phyloP scores from a whole-genome alignment of 2,797 vertebrate genomes.

The Parotocinclus haroldoi region DNA sequence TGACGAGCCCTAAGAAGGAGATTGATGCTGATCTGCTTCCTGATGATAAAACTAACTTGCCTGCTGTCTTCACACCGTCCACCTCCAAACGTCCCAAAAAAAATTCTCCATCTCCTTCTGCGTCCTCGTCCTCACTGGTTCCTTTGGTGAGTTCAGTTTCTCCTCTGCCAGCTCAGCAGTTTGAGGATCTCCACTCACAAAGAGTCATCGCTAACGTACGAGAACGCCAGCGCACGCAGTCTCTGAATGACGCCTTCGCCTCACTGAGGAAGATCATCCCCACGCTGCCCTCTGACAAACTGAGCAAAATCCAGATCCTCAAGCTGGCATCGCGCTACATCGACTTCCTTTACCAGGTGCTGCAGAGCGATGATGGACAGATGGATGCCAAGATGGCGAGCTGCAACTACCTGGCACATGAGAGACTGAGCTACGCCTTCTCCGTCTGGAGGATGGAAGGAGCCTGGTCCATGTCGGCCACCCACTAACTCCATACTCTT shows the following conservation, averaged over 20 bases:
- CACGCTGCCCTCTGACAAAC: conserved; percentile 87
- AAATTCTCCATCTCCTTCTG: conserved; percentile 62
- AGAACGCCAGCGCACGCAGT: conserved; percentile 86
- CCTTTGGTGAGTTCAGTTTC: conserved; percentile 14
- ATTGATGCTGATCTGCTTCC: conserved; percentile 33
- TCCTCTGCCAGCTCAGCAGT: conserved; percentile 53
- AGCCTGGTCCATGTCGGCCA: conserved; percentile 88
- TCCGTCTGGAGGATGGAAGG: conserved; percentile 96
- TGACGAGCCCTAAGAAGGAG: conserved; percentile 56
- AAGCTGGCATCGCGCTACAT: conserved; percentile 89
- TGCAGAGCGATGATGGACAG: conserved; percentile 85
- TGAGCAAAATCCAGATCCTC: conserved; percentile 92
- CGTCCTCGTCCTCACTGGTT: conserved; percentile 58
- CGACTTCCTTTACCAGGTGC: conserved; percentile 89
- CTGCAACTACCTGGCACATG: conserved; percentile 87
- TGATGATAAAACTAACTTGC: conserved; percentile 41
- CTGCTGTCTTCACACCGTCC: conserved; percentile 43
- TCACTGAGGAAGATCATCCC: conserved; percentile 89
- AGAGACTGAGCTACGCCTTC: conserved; percentile 90
- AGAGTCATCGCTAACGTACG: conserved; percentile 85
- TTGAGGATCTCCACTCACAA: conserved; percentile 81
- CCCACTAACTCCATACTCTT: conserved; percentile 68
- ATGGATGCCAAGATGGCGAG: conserved; percentile 81
- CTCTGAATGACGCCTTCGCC: conserved; percentile 86
- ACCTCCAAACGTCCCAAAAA: conserved; percentile 75